Base-by-base conservation (phyloP, 1,140 invertebrate species). In the Eubasilissa regina region DNA sequence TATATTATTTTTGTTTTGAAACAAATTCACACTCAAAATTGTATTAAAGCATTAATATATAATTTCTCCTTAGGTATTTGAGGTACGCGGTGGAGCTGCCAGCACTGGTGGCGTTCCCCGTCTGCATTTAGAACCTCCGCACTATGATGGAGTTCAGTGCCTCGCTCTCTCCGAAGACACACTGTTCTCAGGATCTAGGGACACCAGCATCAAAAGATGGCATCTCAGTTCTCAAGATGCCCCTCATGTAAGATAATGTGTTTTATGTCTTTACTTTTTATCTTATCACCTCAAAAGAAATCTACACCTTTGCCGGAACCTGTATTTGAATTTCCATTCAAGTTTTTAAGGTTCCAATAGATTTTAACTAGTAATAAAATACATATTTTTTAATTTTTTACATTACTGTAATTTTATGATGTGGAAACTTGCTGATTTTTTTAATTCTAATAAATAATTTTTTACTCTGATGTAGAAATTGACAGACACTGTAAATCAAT, bases 181-280 rank as follows among this genome's bases (percentile, higher is more conserved):
- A 17, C 87, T 97, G 12, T 97, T 96, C 89, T 96, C 94, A 85
- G 96, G 95, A 68, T 97, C 95, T 0, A 87, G 96, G 35, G 96
- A 97, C 86, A 94, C 93, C 86, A 96, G 95, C 85, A 95, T 97
- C 84, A 97, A 97, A 89, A 94, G 95, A 84, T 97, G 96, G 96
- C 92, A 95, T 84, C 87, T 97, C 8, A 85, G 88, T 15, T 91
- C 91, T 82, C 91, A 93, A 86, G 91, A 93, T 80, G 43, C 75
- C 66, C 91, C 92, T 72, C 92, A 92, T 86, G 93, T 94, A 85
- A 85, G 43, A 43, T 1, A 51, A 51, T 15, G 9, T 51, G 25
- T 35, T 35, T 15, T 3, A 51, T 51, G 48, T 15, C 7, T 48
- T 48, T 12, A 7, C 12, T 48, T 48, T 48, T 48, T 48, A 48